phyloP scores from a whole-genome alignment of 2,797 vertebrate genomes.

The Coendou prehensilis region DNA sequence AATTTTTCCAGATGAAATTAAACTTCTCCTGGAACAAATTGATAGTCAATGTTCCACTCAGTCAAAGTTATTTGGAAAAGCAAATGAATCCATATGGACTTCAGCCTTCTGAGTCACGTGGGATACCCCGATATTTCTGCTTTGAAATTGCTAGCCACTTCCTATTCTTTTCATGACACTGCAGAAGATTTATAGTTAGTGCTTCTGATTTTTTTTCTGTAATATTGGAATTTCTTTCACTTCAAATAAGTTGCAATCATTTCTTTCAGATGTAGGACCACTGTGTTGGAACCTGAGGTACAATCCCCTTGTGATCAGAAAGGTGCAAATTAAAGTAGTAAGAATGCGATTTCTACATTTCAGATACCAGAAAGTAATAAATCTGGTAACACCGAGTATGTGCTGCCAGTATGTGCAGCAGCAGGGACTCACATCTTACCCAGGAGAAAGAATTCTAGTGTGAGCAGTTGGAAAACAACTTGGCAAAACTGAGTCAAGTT shows the following conservation, averaged over 20 bases:
- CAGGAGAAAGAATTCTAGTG: background rate
- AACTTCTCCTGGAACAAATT: conserved; percentile 60
- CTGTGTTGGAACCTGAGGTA: background rate
- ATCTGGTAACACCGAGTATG: background rate
- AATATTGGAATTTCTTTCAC: conserved; percentile 1
- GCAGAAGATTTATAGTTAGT: conserved; percentile 11
- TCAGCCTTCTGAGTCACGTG: conserved; percentile 42
- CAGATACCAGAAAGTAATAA: background rate
- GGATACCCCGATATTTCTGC: conserved; percentile 30
- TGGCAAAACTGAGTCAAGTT: background rate
- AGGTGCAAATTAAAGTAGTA: background rate
- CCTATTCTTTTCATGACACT: background rate
- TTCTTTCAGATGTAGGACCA: background rate
- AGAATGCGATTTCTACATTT: background rate
- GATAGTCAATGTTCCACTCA: conserved; percentile 8
- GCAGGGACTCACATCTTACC: background rate
- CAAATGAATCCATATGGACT: conserved; percentile 25
- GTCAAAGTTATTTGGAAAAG: conserved; percentile 49
- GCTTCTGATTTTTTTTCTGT: conserved; percentile 35
- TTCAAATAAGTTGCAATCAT: background rate
- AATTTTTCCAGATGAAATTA: conserved; percentile 66
- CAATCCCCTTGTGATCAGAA: background rate
- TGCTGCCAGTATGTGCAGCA: background rate
- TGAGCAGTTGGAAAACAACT: conserved; percentile 7
- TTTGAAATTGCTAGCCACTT: conserved; percentile 47